A percentile compares a stretch with the other conserved stretches of the same genome.
Evolutionary conservation across 2,113 vertebrate species (phyloP).

Genomic region (Malaclemys terrapin): DNA sequence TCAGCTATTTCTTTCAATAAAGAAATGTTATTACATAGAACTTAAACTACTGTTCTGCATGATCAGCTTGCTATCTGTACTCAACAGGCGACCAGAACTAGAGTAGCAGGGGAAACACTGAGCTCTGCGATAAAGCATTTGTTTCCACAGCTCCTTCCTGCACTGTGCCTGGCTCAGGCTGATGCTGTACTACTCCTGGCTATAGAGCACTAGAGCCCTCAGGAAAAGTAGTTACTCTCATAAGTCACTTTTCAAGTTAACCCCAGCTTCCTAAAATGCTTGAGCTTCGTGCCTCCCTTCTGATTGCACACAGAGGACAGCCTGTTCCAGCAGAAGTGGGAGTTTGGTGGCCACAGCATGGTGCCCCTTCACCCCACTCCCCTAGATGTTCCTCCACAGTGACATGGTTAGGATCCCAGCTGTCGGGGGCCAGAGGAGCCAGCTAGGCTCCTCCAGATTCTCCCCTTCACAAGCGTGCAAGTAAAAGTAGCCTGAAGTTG

Average conservation of each 20-base stretch:
- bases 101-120: neutral
- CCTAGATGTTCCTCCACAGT: neutral
- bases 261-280: neutral
- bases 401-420: neutral
- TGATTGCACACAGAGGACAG: neutral
- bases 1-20: neutral
- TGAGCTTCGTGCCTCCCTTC: neutral
- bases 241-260: neutral
- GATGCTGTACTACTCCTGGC: neutral
- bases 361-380: neutral
- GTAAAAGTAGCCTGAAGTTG: neutral
- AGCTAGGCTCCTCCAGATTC: neutral
- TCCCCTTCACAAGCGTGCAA: neutral
- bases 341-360: neutral
- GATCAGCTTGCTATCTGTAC: fast-evolving
- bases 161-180: neutral
- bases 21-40: neutral
- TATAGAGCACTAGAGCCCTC: neutral
- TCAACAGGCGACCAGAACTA: neutral
- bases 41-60: neutral
- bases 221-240: neutral
- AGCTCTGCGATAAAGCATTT: neutral
- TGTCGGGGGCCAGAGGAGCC: neutral
- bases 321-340: neutral
- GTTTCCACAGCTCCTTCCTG: neutral